Percentiles rank a stretch among this genome's conserved stretches.
Conservation (phyloP, 2,888 invertebrate genomes). For the Oithona nana region DNA sequence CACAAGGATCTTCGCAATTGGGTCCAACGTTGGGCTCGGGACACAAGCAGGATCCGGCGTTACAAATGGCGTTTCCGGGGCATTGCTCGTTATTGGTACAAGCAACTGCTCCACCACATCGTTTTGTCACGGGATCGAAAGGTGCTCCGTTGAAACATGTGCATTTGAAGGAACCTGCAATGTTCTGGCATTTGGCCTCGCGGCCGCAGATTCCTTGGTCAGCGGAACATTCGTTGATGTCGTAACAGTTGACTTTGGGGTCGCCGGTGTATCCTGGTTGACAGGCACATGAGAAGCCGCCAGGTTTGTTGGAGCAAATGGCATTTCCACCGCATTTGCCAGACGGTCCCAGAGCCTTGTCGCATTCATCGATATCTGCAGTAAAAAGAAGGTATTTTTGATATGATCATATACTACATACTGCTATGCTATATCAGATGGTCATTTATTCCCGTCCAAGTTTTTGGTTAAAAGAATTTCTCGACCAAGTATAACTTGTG, state of each 20-base stretch:
- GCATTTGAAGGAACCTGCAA: slow-evolving; percentile 54
- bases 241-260: slow-evolving; percentile 50
- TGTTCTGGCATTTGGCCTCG: slow-evolving; percentile 59
- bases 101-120: slow-evolving; percentile 23
- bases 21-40: slow-evolving; percentile 79
- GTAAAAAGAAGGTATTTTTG: too few relatives aligned
- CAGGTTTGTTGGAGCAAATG: slow-evolving; percentile 55
- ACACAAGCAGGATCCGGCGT: slow-evolving; percentile 51
- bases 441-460: too few relatives aligned
- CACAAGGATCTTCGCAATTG: slow-evolving; percentile 81
- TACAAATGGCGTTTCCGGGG: slow-evolving; percentile 73
- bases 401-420: too few relatives aligned
- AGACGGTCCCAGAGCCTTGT: slow-evolving; percentile 48
- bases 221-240: slow-evolving; percentile 57
- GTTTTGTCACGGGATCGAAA: slow-evolving; percentile 61
- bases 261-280: slow-evolving; percentile 69
- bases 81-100: slow-evolving; percentile 52
- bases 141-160: slow-evolving; percentile 59
- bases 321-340: slow-evolving; percentile 70
- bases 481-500: too few relatives aligned
- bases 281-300: slow-evolving; percentile 60
- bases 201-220: slow-evolving; percentile 47
- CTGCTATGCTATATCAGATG: too few relatives aligned
- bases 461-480: too few relatives aligned
- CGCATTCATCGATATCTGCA: slow-evolving; percentile 74